phyloP scores from a whole-genome alignment of 2,888 invertebrate species.

The Chelonus formosanus region DNA sequence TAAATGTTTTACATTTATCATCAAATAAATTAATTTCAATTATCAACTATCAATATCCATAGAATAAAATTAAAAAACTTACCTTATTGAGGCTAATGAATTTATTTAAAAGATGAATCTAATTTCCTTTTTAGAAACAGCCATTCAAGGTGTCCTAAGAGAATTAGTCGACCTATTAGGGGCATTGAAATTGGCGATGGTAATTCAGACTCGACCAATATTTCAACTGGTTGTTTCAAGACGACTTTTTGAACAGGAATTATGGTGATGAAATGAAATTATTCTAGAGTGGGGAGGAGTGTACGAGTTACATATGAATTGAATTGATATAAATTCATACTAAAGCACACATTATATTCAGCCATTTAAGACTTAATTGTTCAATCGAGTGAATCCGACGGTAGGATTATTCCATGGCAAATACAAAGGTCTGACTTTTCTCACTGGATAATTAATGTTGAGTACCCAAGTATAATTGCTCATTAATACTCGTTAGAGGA shows the following conservation, averaged over 20 bases:
- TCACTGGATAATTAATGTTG: conserved; percentile 46
- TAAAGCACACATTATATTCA: background rate
- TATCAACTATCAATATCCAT: too few species aligned
- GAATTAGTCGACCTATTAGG: too few species aligned
- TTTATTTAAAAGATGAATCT: too few species aligned
- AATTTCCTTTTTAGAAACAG: too few species aligned
- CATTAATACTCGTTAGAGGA: conserved; percentile 30
- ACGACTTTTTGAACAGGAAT: background rate
- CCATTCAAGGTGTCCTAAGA: too few species aligned
- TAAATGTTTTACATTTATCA: too few species aligned
- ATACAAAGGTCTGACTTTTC: conserved; percentile 39
- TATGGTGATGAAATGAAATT: conserved; percentile 30
- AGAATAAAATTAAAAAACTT: too few species aligned
- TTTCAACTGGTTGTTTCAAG: conserved; percentile 38
- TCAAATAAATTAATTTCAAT: too few species aligned
- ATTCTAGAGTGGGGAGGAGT: conserved; percentile 9
- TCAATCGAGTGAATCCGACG: conserved; percentile 49
- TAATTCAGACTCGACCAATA: conserved; percentile 32
- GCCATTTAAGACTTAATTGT: conserved; percentile 42
- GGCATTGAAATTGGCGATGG: conserved; percentile 23
- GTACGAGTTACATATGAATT: conserved; percentile 12
- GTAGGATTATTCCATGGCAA: conserved; percentile 41
- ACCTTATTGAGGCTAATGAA: too few species aligned
- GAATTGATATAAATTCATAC: conserved; percentile 11
- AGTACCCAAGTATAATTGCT: conserved; percentile 37